Evolutionary conservation across 1,140 invertebrate species (phyloP), one percentile per base, ranked within the genome.

Genomic region (Drosophila nigromelanica): DNA sequence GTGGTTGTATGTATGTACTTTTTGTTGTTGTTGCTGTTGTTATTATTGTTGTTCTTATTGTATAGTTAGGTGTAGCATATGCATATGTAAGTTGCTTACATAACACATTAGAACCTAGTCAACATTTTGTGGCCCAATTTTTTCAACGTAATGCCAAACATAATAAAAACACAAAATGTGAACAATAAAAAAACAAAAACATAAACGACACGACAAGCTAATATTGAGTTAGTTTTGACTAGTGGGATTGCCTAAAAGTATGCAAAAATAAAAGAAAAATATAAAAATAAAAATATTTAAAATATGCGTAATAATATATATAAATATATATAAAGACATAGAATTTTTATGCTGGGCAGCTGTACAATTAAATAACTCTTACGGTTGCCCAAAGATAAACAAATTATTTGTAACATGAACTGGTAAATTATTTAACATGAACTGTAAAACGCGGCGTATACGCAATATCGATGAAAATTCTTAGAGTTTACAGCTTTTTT

Each of bases 161-260:
- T 72, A 75, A 64, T 40, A 87, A 71, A 66, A 83, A 83, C 78
- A 83, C 66, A 76, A 78, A 73, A 52, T 58, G 83, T 87, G 61
- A 82, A 87, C 87, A 79, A 37, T 55, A 80, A 64, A 75, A 24
- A 50, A 86, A 86, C 79, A 75, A 45, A 89, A 68, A 76, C 43
- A 48, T 56, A 56, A 89, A 80, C 79, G 70, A 85, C 73, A 72
- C 76, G 71, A 77, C 76, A 77, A 77, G 61, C 67, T 76, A 56
- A 76, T 48, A 42, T 90, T 87, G 71, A 74, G 89, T 91, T 91
- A 87, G 81, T 91, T 87, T 76, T 91, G 90, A 90, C 90, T 91
- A 91, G 86, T 89, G 80, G 90, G 90, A 67, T 91, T 91, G 71
- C 90, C 90, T 91, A 91, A 75, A 91, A 91, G 45, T 74, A 90